Evolutionary conservation across 1,140 invertebrate genomes (phyloP), one percentile per base, ranked within the genome.

Genomic region (Solen grandis): DNA sequence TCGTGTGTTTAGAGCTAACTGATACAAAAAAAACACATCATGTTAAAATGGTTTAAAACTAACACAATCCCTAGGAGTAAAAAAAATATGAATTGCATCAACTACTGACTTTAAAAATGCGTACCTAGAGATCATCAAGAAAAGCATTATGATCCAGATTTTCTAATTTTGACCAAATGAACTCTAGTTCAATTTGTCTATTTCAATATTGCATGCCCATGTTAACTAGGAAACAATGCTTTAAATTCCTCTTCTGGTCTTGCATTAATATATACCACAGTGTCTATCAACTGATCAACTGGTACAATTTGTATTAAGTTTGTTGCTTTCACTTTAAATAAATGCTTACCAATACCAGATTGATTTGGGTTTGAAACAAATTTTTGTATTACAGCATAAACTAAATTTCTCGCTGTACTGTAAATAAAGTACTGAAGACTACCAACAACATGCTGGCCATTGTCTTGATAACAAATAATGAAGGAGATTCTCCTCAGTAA

Each of bases 101-200:
- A 66, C 62, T 66, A 66, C 62, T 66, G 62, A 66, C 31, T 66
- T 66, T 38, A 66, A 66, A 36, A 66, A 62, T 62, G 59, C 59
- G 59, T 62, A 62, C 59, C 59, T 62, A 62, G 59, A 62, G 59
- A 62, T 62, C 4, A n/a, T 62, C 59, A 62, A 62, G 16, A 62
- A 62, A 62, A 62, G 16, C 59, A 62, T 62, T 62, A 62, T 62
- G 59, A 62, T 62, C 59, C 59, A 62, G 59, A 62, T 62, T 62
- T 62, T 62, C 59, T 62, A 62, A 62, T 29, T 62, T 62, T 62
- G 59, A 62, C 59, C n/a, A 62, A 62, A 62, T 62, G 59, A 62
- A 62, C 3, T 62, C 59, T 62, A 62, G 59, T 62, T 62, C 59
- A 62, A 62, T 62, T 31, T 62, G 59, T 62, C 59, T 62, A 62